A percentile compares a stretch with the other conserved stretches of the same genome.
These are phyloP conservation scores for Crocidura indochinensis DNA, from an alignment of 2,797 vertebrate genomes.

Conservation along the genomic window DNA sequence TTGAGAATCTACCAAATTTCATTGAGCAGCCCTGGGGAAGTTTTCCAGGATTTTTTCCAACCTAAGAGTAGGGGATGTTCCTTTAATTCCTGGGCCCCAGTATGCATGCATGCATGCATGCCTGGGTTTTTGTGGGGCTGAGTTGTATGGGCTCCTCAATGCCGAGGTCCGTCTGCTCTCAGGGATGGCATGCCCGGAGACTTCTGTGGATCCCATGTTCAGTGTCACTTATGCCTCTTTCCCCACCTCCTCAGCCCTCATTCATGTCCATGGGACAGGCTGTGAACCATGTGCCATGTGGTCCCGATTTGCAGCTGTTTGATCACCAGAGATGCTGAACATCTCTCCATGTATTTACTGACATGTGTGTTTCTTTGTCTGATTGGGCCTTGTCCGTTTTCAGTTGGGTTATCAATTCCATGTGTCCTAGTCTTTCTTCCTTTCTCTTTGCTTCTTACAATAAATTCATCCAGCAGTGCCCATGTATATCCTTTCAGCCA, in stretches of 20 bases:
- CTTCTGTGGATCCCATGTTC: not conserved
- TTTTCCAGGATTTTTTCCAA: not conserved
- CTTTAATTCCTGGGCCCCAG: not conserved
- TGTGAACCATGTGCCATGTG: not conserved
- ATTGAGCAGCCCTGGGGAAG: too few species aligned
- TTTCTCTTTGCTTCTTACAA: slow-evolving; percentile 1
- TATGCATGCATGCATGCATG: too few species aligned
- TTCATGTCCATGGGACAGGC: not conserved
- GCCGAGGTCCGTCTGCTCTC: not conserved
- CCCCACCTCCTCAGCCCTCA: too few species aligned
- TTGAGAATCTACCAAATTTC: too few species aligned
- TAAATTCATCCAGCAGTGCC: not conserved
- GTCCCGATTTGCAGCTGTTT: not conserved
- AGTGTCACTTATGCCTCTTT: too few species aligned
- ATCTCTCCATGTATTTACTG: not conserved
- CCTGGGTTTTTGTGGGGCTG: not conserved
- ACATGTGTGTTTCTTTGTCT: not conserved
- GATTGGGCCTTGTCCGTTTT: not conserved
- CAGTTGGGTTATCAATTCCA: not conserved
- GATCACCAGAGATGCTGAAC: not conserved
- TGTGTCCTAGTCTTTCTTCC: not conserved
- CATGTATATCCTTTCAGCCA: not conserved
- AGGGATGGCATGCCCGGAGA: not conserved
- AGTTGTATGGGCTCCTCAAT: not conserved
- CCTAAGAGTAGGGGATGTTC: not conserved